A percentile compares a stretch with the other conserved stretches of the same genome.
Conservation (phyloP, 2,888 invertebrate species). For the Osmoderma eremita region DNA sequence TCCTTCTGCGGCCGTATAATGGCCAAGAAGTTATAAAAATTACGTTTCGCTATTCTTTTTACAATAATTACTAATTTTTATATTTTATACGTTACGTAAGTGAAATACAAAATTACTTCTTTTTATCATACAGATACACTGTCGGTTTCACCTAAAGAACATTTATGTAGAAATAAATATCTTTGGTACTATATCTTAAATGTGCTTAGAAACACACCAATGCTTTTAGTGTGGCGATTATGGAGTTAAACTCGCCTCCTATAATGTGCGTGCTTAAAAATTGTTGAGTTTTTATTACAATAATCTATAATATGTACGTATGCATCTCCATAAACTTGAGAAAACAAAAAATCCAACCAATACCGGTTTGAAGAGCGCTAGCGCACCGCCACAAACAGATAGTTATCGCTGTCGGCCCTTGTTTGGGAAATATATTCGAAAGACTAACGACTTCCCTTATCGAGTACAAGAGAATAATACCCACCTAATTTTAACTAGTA, state of each 20-base stretch:
- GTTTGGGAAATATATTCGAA: constrained; percentile 36
- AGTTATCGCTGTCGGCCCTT: constrained; percentile 27
- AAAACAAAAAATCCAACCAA: too few species aligned
- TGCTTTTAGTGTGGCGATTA: constrained; percentile 9
- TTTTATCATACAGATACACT: not conserved
- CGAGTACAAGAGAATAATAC: constrained; percentile 38
- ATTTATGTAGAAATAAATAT: not conserved
- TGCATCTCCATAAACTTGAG: too few species aligned
- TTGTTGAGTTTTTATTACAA: constrained; percentile 8
- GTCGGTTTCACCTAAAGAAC: not conserved
- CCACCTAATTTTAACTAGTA: constrained; percentile 40
- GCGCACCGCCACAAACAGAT: constrained; percentile 17
- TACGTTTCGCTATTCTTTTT: too few species aligned
- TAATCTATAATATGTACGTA: not conserved
- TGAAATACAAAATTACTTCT: not conserved
- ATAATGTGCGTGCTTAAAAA: constrained; percentile 3
- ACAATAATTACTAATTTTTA: too few species aligned
- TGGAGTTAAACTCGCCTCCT: not conserved
- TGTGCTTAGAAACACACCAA: not conserved
- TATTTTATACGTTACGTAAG: too few species aligned
- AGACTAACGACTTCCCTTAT: constrained; percentile 40
- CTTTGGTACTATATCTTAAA: constrained; percentile 3
- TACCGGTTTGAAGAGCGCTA: too few species aligned
- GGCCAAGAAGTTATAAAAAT: not conserved
- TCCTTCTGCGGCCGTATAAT: not conserved